Evolutionary conservation across 2,888 invertebrate genomes (phyloP).

Genomic region (Tortrix viridana): DNA sequence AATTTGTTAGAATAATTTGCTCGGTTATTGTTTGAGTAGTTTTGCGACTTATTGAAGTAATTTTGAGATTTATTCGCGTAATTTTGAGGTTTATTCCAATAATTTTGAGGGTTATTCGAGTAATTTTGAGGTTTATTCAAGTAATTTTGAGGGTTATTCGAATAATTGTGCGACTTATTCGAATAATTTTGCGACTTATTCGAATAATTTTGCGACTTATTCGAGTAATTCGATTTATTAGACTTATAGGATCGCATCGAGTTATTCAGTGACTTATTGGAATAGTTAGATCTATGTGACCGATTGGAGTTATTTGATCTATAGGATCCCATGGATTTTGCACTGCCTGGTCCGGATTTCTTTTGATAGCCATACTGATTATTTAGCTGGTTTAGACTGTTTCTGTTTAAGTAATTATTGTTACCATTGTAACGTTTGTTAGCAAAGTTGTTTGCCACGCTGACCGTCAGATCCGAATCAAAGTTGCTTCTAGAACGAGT

Average conservation of each 20-base stretch:
- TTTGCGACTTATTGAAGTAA: too few relatives aligned
- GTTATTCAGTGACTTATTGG: slow-evolving; percentile 9
- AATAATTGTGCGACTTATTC: not conserved
- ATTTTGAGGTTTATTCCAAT: not conserved
- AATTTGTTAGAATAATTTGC: not conserved
- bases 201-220: not conserved
- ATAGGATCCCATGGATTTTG: not conserved
- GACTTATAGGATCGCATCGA: slow-evolving; percentile 19
- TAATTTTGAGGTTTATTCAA: not conserved
- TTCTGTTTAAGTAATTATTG: slow-evolving; percentile 23
- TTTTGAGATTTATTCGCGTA: not conserved
- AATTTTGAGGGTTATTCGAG: not conserved
- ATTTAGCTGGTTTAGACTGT: slow-evolving; percentile 21
- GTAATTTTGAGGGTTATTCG: too few relatives aligned
- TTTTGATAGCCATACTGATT: slow-evolving; percentile 23
- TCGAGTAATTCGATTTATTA: slow-evolving; percentile 4
- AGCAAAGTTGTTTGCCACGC: slow-evolving; percentile 19
- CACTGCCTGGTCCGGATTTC: slow-evolving; percentile 23
- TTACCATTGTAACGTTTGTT: slow-evolving; percentile 9
- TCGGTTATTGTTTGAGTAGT: too few relatives aligned
- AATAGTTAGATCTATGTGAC: slow-evolving; percentile 14
- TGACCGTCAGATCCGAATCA: slow-evolving; percentile 17
- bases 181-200: not conserved
- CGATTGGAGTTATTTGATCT: slow-evolving; percentile 5
- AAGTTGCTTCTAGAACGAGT: slow-evolving; percentile 4